Base-by-base conservation (phyloP, 2,888 invertebrate species). In the Rhogogaster chlorosoma region DNA sequence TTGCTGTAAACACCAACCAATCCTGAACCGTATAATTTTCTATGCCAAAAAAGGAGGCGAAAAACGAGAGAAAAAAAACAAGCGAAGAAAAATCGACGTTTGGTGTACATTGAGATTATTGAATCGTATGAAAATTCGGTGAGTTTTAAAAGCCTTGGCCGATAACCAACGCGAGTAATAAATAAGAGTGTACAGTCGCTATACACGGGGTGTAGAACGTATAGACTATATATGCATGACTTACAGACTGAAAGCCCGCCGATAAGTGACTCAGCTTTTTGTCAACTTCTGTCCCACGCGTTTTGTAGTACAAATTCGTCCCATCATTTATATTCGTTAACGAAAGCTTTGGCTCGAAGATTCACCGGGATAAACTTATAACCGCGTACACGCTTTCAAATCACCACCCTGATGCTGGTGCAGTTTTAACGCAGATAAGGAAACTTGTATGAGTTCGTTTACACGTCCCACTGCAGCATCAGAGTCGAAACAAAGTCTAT, bases 101-200 rank as follows among this genome's bases (percentile, higher is more conserved):
- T 12, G 26, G 61, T 61, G 61, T 61, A 61, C 61, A 12, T 26
- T 26, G 22, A 61, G 22, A 67, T 67, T 32, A 67, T 32, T 4
- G 61, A 61, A 61, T 32, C 61, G 61, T 36, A 73, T 22, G 38
- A 12, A 42, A 22, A 42, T 70, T 36, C 36, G 15, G 38, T 42
- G 42, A 42, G 22, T 18, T 42, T 38, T 42, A 42, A 22, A 73
- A 42, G 1, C 71, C 71, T 36, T 36, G 18, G 42, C 71, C 42
- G 71, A 22, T 73, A 42, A 73, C 42, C 70, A 91, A 12, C 29
- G 89, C 85, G 86, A 70, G 86, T 90, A 89, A 90, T 90, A 91
- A 92, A 92, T 92, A 91, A 90, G 88, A 87, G 89, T 87, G 18
- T 49, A 78, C 87, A 88, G 89, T 90, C 90, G 91, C 90, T 90